Percentiles rank a stretch among this genome's conserved stretches.
These are phyloP conservation scores for Euura lappo DNA, from an alignment of 1,140 invertebrate species.

Conservation along the genomic window DNA sequence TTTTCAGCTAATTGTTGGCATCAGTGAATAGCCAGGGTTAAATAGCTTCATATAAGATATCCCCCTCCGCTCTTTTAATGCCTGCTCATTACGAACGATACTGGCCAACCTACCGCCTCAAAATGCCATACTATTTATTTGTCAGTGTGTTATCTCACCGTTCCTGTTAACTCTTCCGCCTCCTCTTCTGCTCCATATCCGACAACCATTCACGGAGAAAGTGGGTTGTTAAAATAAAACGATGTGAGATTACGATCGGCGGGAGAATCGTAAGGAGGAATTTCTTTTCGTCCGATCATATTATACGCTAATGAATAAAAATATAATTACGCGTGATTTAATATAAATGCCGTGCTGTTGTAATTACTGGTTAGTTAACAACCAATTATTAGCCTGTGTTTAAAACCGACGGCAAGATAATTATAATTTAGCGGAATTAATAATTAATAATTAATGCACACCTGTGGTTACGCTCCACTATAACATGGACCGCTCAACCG, in stretches of 20 bases:
- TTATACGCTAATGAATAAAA: background rate
- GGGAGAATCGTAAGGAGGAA: too few species aligned
- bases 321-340: background rate
- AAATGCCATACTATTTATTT: conserved; percentile 28
- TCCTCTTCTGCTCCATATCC: too few species aligned
- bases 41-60: conserved; percentile 1
- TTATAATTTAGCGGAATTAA: conserved; percentile 1
- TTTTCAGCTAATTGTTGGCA: conserved; percentile 43
- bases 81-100: conserved; percentile 19
- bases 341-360: background rate
- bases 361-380: background rate
- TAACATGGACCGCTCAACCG: background rate
- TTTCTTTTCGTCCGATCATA: too few species aligned
- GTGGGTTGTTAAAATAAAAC: too few species aligned
- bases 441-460: background rate
- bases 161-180: too few species aligned
- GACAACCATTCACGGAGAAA: too few species aligned
- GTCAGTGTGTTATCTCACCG: background rate
- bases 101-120: conserved; percentile 12
- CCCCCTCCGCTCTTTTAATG: conserved; percentile 11
- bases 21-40: conserved; percentile 17
- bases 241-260: too few species aligned
- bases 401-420: background rate
- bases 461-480: background rate
- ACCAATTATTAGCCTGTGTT: conserved; percentile 2